Percentiles rank a stretch among this genome's conserved stretches.
phyloP scores from a whole-genome alignment of 1,140 invertebrate genomes.

The Dendrolimus kikuchii region DNA sequence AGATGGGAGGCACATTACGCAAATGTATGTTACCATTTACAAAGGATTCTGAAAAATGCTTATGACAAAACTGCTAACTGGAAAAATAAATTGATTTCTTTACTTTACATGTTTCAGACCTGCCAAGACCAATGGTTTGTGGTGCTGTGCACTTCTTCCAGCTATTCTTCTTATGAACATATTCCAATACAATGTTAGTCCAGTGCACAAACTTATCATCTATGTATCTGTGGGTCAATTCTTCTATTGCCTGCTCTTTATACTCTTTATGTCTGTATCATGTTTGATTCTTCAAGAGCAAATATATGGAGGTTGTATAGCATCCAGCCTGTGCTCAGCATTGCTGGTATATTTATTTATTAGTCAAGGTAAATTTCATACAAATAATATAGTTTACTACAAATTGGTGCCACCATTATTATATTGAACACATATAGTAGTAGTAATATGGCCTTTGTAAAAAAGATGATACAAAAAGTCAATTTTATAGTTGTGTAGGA shows the following conservation, averaged over 20 bases:
- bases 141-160: slow-evolving; percentile 46
- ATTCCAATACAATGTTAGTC: slow-evolving; percentile 32
- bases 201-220: slow-evolving; percentile 35
- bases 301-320: slow-evolving; percentile 38
- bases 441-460: too few relatives aligned
- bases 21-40: too few relatives aligned
- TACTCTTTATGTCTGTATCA: slow-evolving; percentile 41
- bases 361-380: slow-evolving; percentile 30
- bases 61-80: neutral
- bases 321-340: slow-evolving; percentile 32
- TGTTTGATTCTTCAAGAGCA: slow-evolving; percentile 30
- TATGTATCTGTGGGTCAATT: slow-evolving; percentile 35
- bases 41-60: too few relatives aligned
- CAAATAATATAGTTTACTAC: slow-evolving; percentile 1
- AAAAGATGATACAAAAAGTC: too few relatives aligned
- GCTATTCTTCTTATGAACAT: slow-evolving; percentile 32
- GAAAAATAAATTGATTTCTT: neutral
- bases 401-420: too few relatives aligned
- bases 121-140: slow-evolving; percentile 43
- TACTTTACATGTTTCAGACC: slow-evolving; percentile 32
- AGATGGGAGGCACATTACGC: too few relatives aligned
- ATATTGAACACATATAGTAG: too few relatives aligned
- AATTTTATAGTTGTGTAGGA: too few relatives aligned
- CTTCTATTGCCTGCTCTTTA: slow-evolving; percentile 37
- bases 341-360: slow-evolving; percentile 33